Conservation (phyloP, 1,140 invertebrate genomes). For the Lamellibrachia luymesi region DNA sequence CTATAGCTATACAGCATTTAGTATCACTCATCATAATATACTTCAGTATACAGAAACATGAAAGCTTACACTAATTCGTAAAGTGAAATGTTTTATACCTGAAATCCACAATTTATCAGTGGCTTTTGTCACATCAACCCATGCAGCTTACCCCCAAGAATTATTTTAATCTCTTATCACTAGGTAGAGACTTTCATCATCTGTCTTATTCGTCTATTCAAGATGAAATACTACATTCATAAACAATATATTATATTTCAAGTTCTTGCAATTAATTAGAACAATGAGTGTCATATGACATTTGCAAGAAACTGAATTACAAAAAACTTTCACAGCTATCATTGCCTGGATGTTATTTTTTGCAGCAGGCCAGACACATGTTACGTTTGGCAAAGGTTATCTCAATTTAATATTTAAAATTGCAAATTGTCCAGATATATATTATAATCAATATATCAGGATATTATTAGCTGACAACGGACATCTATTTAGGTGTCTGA, state of each 20-base stretch:
- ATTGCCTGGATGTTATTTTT: neutral
- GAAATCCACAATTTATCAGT: too few relatives aligned
- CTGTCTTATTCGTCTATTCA: too few relatives aligned
- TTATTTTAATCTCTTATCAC: too few relatives aligned
- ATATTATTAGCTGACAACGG: neutral
- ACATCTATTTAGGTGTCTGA: neutral
- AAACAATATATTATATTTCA: neutral
- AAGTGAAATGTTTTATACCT: too few relatives aligned
- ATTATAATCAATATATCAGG: neutral
- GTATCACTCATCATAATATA: too few relatives aligned
- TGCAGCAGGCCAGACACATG: neutral
- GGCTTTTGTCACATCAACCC: too few relatives aligned
- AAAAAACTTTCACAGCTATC: neutral
- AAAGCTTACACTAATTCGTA: too few relatives aligned
- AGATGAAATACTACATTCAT: neutral
- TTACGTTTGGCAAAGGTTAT: neutral
- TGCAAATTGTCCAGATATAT: neutral
- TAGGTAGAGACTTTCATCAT: too few relatives aligned
- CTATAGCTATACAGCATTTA: too few relatives aligned
- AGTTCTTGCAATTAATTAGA: neutral
- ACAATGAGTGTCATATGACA: neutral
- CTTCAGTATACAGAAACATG: too few relatives aligned
- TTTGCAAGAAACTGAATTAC: neutral
- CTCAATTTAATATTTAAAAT: neutral
- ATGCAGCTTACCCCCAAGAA: too few relatives aligned